Evolutionary conservation across 2,113 vertebrate genomes (phyloP), one percentile per base, ranked within the genome.

Genomic region (Syrrhaptes paradoxus): DNA sequence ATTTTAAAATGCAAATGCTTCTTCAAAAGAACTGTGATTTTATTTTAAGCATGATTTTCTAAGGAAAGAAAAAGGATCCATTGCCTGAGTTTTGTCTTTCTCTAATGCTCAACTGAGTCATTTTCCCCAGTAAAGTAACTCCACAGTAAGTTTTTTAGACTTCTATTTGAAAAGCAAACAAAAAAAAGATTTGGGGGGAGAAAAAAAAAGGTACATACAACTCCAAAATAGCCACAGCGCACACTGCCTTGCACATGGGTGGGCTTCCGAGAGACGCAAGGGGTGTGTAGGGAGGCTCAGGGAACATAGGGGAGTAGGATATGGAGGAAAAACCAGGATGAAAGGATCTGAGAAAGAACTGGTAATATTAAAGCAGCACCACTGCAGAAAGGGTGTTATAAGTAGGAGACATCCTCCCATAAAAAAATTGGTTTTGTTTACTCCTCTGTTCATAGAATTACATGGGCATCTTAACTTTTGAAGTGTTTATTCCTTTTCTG

Each of bases 1-100:
- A 79, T 59, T 94, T 86, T 45, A 54, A 93, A 88, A 86, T 86
- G 41, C 3, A 82, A 82, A 57, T 65, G 6, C 11, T 36, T 90
- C 73, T 87, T 65, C 32, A 66, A 61, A 79, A 73, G 14, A 51
- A 82, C 66, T 76, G 34, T 51, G 24, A 38, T 77, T 83, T 84
- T 89, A 65, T 82, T 70, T 80, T 90, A 74, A 88, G 13, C 9
- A 21, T 54, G 11, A 76, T 89, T 84, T 31, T 86, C 11, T 32
- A 70, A 46, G 34, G 21, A 88, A 82, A 49, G 29, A 57, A 91
- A 81, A 51, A 29, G 15, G 3, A 9, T 66, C 86, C 14, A n/a
- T 61, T 48, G 63, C 31, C 36, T 45, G 31, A 73, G 21, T 54
- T 88, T 86, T 81, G 48, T 48, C 41, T 32, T 76, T 83, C 58